A percentile compares a stretch with the other conserved stretches of the same genome.
Conservation (phyloP, 2,113 vertebrate species). For the Cisticola juncidis region DNA sequence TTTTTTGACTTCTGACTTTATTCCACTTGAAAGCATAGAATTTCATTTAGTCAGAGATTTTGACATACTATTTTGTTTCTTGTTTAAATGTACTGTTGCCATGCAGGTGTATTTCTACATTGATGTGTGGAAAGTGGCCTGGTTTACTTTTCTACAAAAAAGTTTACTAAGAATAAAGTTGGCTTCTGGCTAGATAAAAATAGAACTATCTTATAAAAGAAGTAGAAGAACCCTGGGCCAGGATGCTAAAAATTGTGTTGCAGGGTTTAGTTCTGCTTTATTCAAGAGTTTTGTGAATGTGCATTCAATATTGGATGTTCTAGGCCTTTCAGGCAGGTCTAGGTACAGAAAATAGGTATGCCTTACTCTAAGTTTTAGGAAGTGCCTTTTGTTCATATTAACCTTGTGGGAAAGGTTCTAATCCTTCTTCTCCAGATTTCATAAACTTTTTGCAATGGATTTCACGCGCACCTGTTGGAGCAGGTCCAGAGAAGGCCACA, state of each 20-base stretch:
- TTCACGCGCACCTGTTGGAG: not conserved
- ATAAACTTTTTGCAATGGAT: not conserved
- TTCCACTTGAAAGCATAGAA: not conserved
- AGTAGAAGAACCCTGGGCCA: not conserved
- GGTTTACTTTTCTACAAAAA: not conserved
- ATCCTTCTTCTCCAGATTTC: not conserved
- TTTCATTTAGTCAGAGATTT: not conserved
- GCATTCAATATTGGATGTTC: not conserved
- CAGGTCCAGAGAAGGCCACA: not conserved
- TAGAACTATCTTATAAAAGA: not conserved
- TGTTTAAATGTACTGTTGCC: not conserved
- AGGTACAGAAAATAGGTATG: not conserved
- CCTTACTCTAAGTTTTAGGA: not conserved
- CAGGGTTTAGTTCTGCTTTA: not conserved
- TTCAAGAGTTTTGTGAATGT: not conserved
- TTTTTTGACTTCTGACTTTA: not conserved
- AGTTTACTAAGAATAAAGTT: not conserved
- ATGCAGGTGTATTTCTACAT: not conserved
- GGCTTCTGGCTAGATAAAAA: not conserved
- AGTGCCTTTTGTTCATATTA: not conserved
- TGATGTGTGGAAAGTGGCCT: not conserved
- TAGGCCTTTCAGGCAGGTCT: not conserved
- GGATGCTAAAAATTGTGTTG: not conserved
- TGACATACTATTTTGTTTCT: not conserved
- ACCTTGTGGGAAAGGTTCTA: not conserved